Evolutionary conservation across 1,140 invertebrate species (phyloP), one percentile per base, ranked within the genome.

Genomic region (Lepidurus apus): DNA sequence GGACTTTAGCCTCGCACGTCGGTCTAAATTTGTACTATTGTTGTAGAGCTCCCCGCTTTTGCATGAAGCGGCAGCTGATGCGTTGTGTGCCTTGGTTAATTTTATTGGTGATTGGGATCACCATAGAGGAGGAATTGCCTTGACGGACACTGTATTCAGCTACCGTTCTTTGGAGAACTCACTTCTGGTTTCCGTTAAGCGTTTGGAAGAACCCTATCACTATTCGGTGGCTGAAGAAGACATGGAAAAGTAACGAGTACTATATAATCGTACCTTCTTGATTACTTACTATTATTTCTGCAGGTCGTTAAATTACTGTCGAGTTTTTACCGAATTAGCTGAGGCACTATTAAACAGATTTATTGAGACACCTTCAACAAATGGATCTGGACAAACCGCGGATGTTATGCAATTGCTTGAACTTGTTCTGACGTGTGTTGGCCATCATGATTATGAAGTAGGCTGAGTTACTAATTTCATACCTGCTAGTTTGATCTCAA

Each of bases 371-470:
- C 73, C 21, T 24, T 75, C 9, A 82, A 83, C 43, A 83, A 84
- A 88, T 47, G 85, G 78, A 74, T 53, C 76, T 0, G 65, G 84
- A 80, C 82, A 86, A 80, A 87, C 85, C 44, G 83, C 89, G 45
- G 88, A 95, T 85, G 91, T 94, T 43, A 88, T 98, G 45, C 92
- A 93, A 84, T 90, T 93, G 13, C 86, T 99, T 77, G 95, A 99
- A 84, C 87, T 97, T 82, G 90, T 98, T 43, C 86, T 99, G 11
- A 90, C 93, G 9, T 98, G 97, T 87, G 93, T 95, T 53, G 95
- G 95, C 0, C 96, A 99, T 88, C 95, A 98, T 85, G 96, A 99
- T 85, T 99, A 97, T 87, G 96, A 95, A 85, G 93, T 94, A 82
- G 85, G 84, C 21, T 17, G 53, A 9, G 7, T 5, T 65, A 47